Evolutionary conservation across 1,140 invertebrate species (phyloP), one percentile per base, ranked within the genome.

Genomic region (Bombus consobrinus): DNA sequence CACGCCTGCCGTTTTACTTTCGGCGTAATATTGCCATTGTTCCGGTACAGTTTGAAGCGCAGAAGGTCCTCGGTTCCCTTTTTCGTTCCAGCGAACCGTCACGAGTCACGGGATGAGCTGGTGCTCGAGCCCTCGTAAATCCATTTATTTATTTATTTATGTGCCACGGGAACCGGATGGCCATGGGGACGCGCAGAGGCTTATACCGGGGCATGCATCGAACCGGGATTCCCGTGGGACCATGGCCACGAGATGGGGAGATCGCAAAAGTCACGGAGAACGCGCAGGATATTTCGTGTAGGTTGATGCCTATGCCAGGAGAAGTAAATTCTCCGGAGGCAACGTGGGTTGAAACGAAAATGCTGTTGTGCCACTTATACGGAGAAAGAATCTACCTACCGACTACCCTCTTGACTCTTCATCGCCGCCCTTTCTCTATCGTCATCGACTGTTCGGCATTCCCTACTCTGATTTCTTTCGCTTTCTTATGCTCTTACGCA

Each of bases 81-180:
- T 22, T 18, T 25, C 18, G 18, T 83, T 68, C 69, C 87, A 83
- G 77, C 85, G 68, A 77, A 87, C 66, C 85, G 87, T 87, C 72
- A 73, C 82, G 69, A 85, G 87, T 87, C 72, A 73, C 82, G 69
- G 83, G 90, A 78, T 69, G 80, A 85, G 75, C 39, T 57, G 64
- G 72, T 71, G 76, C 76, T 76, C 62, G 72, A 80, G 73, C 81
- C 87, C 89, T 88, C 90, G 92, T 92, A 94, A 94, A 94, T 94
- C 91, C 93, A 94, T 94, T 94, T 94, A 94, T 94, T 94, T 94
- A 94, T 94, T 94, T 94, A 94, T 94, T 94, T 94, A 94, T 94
- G 93, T 93, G 88, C 89, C 77, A 89, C 89, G 75, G 89, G 91
- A 47, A 81, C 62, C 64, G 81, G 84, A 77, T 86, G 83, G 82